Evolutionary conservation across 92 coral and sea anemone genomes (phyloP), one percentile per base, ranked within the genome.

Genomic region (Isaurus tuberculatus): DNA sequence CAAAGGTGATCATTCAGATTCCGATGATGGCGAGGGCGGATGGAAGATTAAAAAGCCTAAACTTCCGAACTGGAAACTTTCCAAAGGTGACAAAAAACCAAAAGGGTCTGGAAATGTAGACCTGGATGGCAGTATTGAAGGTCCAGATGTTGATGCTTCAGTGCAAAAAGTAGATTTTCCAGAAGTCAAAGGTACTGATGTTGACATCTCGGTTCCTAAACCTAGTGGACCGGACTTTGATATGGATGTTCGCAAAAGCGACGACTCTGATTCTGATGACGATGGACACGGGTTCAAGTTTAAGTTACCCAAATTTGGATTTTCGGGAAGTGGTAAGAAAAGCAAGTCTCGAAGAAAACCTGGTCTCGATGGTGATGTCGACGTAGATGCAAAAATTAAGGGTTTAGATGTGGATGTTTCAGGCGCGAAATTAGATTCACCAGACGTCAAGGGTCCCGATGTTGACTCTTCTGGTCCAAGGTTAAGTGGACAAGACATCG

Each of bases 1-100:
- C 9, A 75, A 75, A 33, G 69, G 69, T 17, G 68, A 37, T 34
- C 68, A 57, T 28, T 75, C 81, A 0, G 69, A 57, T 33, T 55
- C 81, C 0, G 81, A 34, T 75, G 81, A 36, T 22, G 81, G 8
- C 1, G 9, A 40, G 46, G 44, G 25, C 19, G 66, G 67, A 20
- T 75, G 44, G 46, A 53, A 30, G 19, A 17, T 75, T 22, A 55
- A 55, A 55, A 22, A 22, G 9, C 63, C 63, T 8, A 34, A 22
- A 46, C n/a, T 75, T 19, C 81, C 81, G 1, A 43, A 32, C 30
- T 75, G 46, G 31, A 53, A 75, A 2, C 34, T 75, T 20, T 29
- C 46, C n/a, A 32, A 32, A 31, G 19, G 23, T 66, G 44, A 25
- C 11, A 66, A 66, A 66, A 8, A 27, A 0, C 72, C 44, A 32